A percentile compares a stretch with the other conserved stretches of the same genome.
Evolutionary conservation across 2,797 vertebrate species (phyloP).

Genomic region (Falco berigora): DNA sequence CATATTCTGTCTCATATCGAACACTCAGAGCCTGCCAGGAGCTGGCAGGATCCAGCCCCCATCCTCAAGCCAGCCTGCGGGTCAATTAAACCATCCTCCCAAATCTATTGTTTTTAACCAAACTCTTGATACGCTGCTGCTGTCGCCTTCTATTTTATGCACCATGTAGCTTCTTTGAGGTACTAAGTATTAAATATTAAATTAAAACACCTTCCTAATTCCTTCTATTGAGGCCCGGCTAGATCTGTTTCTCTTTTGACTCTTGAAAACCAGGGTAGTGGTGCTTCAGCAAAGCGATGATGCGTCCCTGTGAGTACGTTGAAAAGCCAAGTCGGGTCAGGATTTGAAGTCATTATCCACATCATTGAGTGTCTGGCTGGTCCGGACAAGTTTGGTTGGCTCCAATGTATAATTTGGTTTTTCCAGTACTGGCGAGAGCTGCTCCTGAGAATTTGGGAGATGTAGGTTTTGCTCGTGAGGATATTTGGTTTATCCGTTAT

Average conservation of each 20-base stretch:
- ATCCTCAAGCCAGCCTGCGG: background rate
- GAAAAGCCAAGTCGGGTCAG: background rate
- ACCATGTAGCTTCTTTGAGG: background rate
- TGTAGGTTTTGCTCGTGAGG: background rate
- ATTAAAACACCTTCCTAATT: background rate
- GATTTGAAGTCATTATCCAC: background rate
- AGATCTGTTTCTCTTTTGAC: background rate
- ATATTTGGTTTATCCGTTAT: background rate
- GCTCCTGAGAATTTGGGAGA: background rate
- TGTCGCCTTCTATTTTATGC: background rate
- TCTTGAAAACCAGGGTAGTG: background rate
- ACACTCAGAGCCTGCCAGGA: background rate
- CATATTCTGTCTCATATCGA: background rate
- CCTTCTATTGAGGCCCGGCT: background rate
- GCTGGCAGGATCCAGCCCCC: background rate
- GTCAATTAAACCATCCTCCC: background rate
- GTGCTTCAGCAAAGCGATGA: background rate
- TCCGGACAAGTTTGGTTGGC: background rate
- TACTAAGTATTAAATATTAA: background rate
- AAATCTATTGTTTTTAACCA: background rate
- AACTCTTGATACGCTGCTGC: background rate
- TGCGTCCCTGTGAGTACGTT: no score
- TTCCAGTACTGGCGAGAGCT: background rate
- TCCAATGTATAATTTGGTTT: background rate
- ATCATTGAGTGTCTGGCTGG: rapidly evolving